Evolutionary conservation across 2,888 invertebrate species (phyloP).

Genomic region (Arge pagana): DNA sequence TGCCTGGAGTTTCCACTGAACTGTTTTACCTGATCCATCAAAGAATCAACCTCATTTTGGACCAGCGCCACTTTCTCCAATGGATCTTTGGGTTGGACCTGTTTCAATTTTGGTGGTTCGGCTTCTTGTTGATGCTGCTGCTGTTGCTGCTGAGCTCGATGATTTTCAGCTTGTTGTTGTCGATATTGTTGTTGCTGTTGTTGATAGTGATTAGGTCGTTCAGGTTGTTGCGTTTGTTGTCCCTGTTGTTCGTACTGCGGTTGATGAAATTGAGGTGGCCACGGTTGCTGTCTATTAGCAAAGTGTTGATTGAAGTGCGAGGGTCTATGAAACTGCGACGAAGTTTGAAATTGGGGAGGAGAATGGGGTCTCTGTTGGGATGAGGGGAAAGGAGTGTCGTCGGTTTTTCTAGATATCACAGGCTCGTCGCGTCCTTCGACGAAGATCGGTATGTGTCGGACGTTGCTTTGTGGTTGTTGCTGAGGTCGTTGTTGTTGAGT

Average conservation of each 20-base stretch:
- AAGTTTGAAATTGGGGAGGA: constrained; percentile 28
- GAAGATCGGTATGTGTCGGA: constrained; percentile 85
- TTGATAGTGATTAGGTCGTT: background rate
- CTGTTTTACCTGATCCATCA: constrained; percentile 76
- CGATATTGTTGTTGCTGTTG: constrained; percentile 9
- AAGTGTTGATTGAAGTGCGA: constrained; percentile 58
- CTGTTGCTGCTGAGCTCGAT: constrained; percentile 47
- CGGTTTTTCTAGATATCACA: constrained; percentile 68
- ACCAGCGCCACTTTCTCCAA: constrained; percentile 79
- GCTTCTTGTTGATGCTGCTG: constrained; percentile 50
- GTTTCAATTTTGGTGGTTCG: constrained; percentile 58
- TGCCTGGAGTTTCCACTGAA: constrained; percentile 73
- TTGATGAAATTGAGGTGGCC: constrained; percentile 56
- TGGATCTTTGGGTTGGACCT: constrained; percentile 65
- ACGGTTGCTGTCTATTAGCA: constrained; percentile 41
- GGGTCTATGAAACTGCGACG: constrained; percentile 48
- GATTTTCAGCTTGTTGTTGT: constrained; percentile 46
- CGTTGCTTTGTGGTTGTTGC: constrained; percentile 59
- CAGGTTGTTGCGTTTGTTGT: background rate
- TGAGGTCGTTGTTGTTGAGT: constrained; percentile 31
- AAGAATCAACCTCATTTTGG: constrained; percentile 78
- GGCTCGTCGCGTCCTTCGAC: constrained; percentile 86
- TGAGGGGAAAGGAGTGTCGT: constrained; percentile 45
- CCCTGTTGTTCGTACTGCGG: constrained; percentile 51
- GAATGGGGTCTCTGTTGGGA: constrained; percentile 39